These are phyloP conservation scores for Neopelma chrysocephalum DNA, from an alignment of 2,797 vertebrate genomes.

Conservation along the genomic window DNA sequence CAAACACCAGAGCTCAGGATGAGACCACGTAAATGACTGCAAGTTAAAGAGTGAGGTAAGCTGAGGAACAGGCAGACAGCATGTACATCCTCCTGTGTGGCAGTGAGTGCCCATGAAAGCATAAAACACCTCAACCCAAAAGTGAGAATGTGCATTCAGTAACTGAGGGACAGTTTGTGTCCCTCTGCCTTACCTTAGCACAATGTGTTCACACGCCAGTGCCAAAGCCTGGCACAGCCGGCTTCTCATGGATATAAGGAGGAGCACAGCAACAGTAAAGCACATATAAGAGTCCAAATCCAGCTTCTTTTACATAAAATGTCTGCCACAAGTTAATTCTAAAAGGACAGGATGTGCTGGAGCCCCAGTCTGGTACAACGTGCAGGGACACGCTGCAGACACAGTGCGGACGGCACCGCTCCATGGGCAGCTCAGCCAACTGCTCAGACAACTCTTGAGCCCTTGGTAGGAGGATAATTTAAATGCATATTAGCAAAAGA, in stretches of 20 bases:
- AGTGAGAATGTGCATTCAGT: neutral
- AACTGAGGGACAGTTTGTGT: neutral
- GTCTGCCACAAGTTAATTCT: neutral
- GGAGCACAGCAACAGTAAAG: neutral
- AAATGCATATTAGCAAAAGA: neutral
- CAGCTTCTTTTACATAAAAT: neutral
- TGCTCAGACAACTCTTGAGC: neutral
- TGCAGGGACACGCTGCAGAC: neutral
- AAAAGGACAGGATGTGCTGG: neutral
- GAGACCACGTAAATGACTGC: neutral
- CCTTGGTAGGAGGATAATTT: neutral
- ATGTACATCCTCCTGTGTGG: accelerated
- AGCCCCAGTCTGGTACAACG: neutral
- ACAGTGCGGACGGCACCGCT: accelerated
- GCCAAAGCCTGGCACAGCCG: accelerated
- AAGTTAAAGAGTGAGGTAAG: neutral
- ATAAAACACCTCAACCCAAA: neutral
- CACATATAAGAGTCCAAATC: neutral
- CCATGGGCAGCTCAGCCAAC: neutral
- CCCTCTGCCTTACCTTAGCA: neutral
- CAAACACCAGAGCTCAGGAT: neutral
- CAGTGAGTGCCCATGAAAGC: neutral
- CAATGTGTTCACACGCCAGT: accelerated
- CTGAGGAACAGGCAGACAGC: neutral
- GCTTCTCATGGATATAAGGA: neutral